Percentiles rank a stretch among this genome's conserved stretches.
These are phyloP conservation scores for Anoura caudifer DNA, from an alignment of 2,113 vertebrate species.

Conservation along the genomic window DNA sequence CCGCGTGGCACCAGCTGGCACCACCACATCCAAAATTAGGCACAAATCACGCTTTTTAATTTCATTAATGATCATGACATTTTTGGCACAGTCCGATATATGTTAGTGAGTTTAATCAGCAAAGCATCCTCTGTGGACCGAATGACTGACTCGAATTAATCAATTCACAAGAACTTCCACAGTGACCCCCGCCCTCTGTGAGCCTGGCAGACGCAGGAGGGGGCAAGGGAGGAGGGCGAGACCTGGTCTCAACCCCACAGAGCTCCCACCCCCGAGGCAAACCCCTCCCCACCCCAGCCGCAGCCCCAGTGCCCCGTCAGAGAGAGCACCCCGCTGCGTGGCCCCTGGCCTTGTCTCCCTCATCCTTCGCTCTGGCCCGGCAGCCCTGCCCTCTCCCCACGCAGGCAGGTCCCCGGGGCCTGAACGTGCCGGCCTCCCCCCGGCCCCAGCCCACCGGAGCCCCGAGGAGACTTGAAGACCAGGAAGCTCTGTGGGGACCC, in stretches of 20 bases:
- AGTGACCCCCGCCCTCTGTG: background rate
- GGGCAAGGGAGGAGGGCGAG: rapidly evolving
- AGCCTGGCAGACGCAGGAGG: background rate
- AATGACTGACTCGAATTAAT: background rate
- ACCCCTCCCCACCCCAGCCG: background rate
- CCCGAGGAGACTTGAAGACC: background rate
- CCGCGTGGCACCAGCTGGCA: background rate
- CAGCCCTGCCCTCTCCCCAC: no score
- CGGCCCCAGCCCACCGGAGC: rapidly evolving
- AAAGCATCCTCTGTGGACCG: background rate
- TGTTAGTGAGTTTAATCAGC: background rate
- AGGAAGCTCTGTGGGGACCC: rapidly evolving
- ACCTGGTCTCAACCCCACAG: rapidly evolving
- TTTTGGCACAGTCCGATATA: background rate
- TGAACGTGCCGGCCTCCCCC: rapidly evolving
- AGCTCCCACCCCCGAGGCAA: background rate
- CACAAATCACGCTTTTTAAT: background rate
- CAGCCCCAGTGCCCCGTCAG: rapidly evolving
- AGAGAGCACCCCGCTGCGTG: rapidly evolving
- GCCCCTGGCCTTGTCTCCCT: rapidly evolving
- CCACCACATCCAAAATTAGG: background rate
- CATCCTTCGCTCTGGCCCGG: background rate
- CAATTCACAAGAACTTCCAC: background rate
- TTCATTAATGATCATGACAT: background rate
- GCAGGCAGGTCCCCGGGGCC: background rate